These are phyloP conservation scores for Thomomys bottae DNA, from an alignment of 2,113 vertebrate genomes.

Conservation along the genomic window DNA sequence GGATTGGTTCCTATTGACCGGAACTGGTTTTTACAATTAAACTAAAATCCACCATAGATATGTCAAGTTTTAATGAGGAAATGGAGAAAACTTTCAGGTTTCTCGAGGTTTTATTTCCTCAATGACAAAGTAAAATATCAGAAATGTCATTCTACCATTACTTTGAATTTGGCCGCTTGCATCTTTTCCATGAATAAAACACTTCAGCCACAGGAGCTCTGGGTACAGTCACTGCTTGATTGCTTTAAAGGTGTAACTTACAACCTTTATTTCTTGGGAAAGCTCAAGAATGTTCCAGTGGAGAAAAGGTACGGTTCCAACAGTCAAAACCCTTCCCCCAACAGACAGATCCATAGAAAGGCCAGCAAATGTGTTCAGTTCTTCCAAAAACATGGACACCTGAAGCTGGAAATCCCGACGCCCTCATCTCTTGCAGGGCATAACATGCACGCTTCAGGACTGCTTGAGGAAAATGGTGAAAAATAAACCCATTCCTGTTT, in stretches of 20 bases:
- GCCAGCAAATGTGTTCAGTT: not conserved
- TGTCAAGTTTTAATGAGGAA: not conserved
- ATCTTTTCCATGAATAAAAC: not conserved
- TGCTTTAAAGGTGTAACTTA: not conserved
- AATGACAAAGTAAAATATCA: not conserved
- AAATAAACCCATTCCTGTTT: slow-evolving; percentile 50
- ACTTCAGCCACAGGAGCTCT: not conserved
- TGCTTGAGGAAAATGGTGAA: not conserved
- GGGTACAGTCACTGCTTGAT: not conserved
- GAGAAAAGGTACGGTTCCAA: not conserved
- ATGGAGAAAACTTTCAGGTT: not conserved
- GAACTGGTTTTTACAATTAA: not conserved
- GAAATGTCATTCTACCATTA: rapidly evolving
- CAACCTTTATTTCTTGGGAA: not conserved
- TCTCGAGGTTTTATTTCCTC: not conserved
- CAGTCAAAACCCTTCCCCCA: not conserved
- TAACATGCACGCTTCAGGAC: not conserved
- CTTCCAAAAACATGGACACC: not conserved
- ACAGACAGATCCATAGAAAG: not conserved
- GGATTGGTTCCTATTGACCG: not conserved
- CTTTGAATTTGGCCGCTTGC: not conserved
- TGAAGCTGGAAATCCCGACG: not conserved
- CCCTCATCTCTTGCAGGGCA: not conserved
- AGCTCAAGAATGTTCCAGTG: not conserved
- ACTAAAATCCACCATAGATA: not conserved